phyloP scores from a whole-genome alignment of 2,888 invertebrate genomes.

The Perdita meconis region DNA sequence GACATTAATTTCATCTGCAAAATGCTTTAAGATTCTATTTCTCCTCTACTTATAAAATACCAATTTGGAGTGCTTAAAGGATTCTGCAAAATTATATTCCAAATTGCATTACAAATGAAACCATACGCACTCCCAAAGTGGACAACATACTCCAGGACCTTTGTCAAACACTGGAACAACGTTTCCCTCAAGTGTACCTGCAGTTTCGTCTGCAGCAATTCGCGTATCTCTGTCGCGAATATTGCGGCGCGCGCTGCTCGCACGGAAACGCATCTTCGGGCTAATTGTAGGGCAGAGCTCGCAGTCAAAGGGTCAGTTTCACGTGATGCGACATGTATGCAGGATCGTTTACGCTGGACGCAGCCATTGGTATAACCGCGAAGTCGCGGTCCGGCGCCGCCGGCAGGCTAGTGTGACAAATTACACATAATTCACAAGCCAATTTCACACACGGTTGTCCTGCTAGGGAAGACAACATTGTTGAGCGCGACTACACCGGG shows the following conservation, averaged over 20 bases:
- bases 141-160: too few species aligned
- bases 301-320: slow-evolving; percentile 44
- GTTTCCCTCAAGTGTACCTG: too few species aligned
- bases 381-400: slow-evolving; percentile 68
- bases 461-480: slow-evolving; percentile 55
- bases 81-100: too few species aligned
- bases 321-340: slow-evolving; percentile 39
- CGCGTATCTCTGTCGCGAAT: background rate
- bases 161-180: too few species aligned
- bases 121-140: too few species aligned
- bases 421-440: slow-evolving; percentile 80
- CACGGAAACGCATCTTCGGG: slow-evolving; percentile 14
- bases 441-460: slow-evolving; percentile 79
- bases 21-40: too few species aligned
- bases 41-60: too few species aligned
- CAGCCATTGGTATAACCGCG: slow-evolving; percentile 71
- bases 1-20: too few species aligned
- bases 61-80: too few species aligned
- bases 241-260: background rate
- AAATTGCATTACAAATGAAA: too few species aligned
- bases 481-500: slow-evolving; percentile 55
- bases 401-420: slow-evolving; percentile 76
- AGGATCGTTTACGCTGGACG: slow-evolving; percentile 54
- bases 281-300: slow-evolving; percentile 9
- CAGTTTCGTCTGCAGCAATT: background rate